Evolutionary conservation across 2,113 vertebrate species (phyloP), one percentile per base, ranked within the genome.

Genomic region (Procavia capensis): DNA sequence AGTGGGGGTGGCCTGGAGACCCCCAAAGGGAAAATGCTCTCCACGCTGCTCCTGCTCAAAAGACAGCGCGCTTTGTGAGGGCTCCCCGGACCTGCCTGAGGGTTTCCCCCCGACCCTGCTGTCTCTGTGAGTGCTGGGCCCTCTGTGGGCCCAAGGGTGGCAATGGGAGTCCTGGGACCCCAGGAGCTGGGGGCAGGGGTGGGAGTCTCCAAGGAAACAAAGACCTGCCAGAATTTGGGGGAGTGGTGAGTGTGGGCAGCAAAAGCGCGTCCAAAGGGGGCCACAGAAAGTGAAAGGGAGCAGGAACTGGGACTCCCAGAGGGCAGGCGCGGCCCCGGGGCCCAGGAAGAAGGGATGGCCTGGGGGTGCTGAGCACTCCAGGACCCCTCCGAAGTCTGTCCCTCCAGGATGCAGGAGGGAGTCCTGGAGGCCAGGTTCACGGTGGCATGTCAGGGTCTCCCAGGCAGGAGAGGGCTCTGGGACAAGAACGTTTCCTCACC

Each of bases 11-110:
- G 85, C 93, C 66, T 96, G 95, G 86, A 97, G 93, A 85, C 92
- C 97, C 34, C 96, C 96, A 14, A 98, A 97, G 76, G 97, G 98
- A 22, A 98, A 97, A 70, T 98, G 98, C 85, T 97, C 98, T 2
- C 36, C 27, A 0, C 93, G 91, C 91, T 98, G 98, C 82, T 98
- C 97, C 95, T 98, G 98, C 87, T 97, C 97, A 85, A 97, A 97
- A 74, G 98, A 98, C 54, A 98, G 93, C 7, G 98, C 98, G 75
- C 96, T 98, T 54, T 98, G 98, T 36, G 98, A 98, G 87, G 97
- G 97, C 54, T 94, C 97, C 85, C 79, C n/a, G 39, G 97, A 97
- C 45, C 97, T 98, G 70, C 98, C 98, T 0, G 96, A 90, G 66
- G 97, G 57, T 61, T 97, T 98, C 96, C 93, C 98, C 43, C 88